phyloP scores from a whole-genome alignment of 2,113 vertebrate genomes.

The Equus przewalskii region DNA sequence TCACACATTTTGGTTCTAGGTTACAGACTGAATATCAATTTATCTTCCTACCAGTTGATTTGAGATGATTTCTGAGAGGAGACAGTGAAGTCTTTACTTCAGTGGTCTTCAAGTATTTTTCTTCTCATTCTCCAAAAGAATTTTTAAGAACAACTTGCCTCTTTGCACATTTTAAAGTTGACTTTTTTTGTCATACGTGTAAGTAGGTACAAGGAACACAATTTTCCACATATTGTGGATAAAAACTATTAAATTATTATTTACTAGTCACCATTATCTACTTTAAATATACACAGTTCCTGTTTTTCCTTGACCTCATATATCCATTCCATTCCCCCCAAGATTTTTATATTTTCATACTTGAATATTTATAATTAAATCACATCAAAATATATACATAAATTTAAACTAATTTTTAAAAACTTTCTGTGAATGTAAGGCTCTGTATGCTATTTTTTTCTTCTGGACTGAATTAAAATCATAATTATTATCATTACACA shows the following conservation, averaged over 20 bases:
- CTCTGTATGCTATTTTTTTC: neutral
- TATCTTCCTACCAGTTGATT: neutral
- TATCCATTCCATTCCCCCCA: neutral
- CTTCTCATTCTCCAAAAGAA: neutral
- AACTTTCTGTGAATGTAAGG: neutral
- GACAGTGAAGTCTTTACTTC: neutral
- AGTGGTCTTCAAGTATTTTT: neutral
- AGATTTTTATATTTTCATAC: neutral
- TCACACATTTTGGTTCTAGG: neutral
- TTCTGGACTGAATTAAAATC: neutral
- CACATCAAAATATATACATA: neutral
- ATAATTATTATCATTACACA: neutral
- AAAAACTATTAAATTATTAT: neutral
- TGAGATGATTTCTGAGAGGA: slow-evolving; percentile 3
- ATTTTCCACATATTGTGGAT: neutral
- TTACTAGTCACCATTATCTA: neutral
- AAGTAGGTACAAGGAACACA: neutral
- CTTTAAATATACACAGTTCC: neutral
- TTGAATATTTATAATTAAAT: slow-evolving; percentile 29
- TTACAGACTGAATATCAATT: neutral
- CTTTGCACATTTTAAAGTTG: neutral
- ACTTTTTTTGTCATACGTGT: neutral
- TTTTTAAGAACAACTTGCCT: neutral
- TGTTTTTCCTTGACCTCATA: neutral
- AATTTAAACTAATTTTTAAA: slow-evolving; percentile 20